phyloP scores from a whole-genome alignment of 2,113 vertebrate species.

The Narcine bancroftii region DNA sequence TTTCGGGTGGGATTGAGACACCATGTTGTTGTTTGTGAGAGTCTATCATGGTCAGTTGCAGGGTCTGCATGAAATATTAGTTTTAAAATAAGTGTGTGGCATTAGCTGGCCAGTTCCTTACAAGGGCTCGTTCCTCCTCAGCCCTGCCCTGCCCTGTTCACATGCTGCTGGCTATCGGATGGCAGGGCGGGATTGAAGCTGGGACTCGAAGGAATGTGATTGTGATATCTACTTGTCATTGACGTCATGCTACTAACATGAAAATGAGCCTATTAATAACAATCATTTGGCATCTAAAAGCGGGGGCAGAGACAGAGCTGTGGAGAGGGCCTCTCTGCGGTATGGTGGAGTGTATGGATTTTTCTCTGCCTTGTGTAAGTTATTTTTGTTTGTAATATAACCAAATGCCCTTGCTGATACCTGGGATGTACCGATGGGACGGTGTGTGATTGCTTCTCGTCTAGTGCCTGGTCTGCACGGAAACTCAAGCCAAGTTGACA shows the following conservation, averaged over 20 bases:
- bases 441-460: too few species aligned
- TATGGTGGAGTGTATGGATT: background rate
- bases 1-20: background rate
- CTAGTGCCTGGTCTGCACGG: too few species aligned
- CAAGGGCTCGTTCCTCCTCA: background rate
- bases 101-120: background rate
- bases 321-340: background rate
- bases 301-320: background rate
- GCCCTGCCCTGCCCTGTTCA: background rate
- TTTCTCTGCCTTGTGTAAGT: background rate
- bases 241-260: conserved; percentile 25
- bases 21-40: too few species aligned
- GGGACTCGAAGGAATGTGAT: conserved; percentile 6
- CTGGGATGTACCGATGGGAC: background rate
- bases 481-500: too few species aligned
- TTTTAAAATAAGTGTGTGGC: background rate
- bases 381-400: background rate
- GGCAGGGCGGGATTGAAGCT: conserved; percentile 1
- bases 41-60: background rate
- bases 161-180: conserved; percentile 2
- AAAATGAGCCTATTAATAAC: conserved; percentile 25
- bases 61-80: background rate
- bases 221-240: conserved; percentile 15
- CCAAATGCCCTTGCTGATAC: too few species aligned
- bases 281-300: conserved; percentile 5